Base-by-base conservation (phyloP, 2,888 invertebrate species). In the Euproctis similis region DNA sequence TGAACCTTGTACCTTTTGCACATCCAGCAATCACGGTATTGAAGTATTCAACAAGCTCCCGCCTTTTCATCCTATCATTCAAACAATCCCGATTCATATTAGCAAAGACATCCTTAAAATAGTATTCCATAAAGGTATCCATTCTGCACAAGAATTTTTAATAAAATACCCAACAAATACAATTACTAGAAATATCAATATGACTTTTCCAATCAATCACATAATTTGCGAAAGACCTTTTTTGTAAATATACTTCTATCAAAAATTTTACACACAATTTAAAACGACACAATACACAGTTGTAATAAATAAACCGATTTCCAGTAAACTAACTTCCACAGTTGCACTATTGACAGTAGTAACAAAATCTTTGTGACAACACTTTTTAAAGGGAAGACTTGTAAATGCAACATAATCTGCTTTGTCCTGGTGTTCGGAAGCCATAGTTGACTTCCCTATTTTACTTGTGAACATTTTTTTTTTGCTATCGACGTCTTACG, bases 71-170 rank as follows among this genome's bases (percentile, higher is more conserved):
- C 13, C 92, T 87, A 27, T 90, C 90, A 45, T 90, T 90, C 28
- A 94, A 80, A 46, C 89, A 88, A 67, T 90, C 92, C 6, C 94
- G 87, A 28, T 91, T 89, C 61, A 93, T 77, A 48, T 87, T 87
- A 46, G 87, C 78, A 58, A 94, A 93, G 24, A 92, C 87, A 59
- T 89, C 87, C 45, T 93, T 92, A 55, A 92, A 93, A 75, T 93
- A 94, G 61, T 88, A 90, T 46, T 92, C 90, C 73, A 94, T 89
- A 48, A 93, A 87, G 41, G 89, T 87, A 69, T 94, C 93, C 94
- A 94, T 94, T 29, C 47, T 20, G 7, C 25, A 34, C 31, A 21
- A 5, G n/a, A 30, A 31, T 8, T 38, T 37, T 39, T 39, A 11
- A 21, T 19, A n/a, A 6, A 17, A 4, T 6, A 10, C n/a, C 10